Conservation (phyloP, 1,140 invertebrate species). For the Sycophila sp. region DNA sequence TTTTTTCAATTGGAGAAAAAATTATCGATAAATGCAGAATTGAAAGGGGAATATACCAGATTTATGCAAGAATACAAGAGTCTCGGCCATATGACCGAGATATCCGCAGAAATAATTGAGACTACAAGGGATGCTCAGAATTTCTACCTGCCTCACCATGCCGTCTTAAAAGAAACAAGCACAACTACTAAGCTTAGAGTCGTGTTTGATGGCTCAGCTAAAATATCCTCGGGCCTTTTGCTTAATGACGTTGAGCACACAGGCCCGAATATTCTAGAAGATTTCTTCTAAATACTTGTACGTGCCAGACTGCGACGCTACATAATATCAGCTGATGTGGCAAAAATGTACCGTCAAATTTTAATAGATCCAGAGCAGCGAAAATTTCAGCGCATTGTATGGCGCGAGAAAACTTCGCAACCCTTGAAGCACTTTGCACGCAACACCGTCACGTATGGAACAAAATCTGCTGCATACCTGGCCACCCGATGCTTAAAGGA, state of each 20-base stretch:
- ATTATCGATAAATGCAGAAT: neutral
- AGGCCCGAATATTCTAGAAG: slow-evolving; percentile 6
- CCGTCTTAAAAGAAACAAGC: slow-evolving; percentile 45
- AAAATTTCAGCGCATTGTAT: neutral
- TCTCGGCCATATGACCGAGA: slow-evolving; percentile 54
- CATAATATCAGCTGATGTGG: neutral
- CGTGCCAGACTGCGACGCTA: neutral
- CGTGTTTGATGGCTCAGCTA: neutral
- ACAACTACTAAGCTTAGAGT: neutral
- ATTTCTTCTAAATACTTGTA: slow-evolving; percentile 21
- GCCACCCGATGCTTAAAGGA: too few species aligned
- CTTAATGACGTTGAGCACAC: slow-evolving; percentile 3
- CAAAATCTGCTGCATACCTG: too few species aligned
- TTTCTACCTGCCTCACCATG: slow-evolving; percentile 60
- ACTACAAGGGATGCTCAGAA: too few species aligned
- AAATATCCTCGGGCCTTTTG: slow-evolving; percentile 5
- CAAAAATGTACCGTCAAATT: slow-evolving; percentile 17
- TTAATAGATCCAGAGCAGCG: neutral
- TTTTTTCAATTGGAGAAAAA: neutral
- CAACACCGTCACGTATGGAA: too few species aligned
- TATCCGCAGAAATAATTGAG: too few species aligned
- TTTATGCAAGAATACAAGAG: slow-evolving; percentile 10
- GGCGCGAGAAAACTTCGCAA: too few species aligned
- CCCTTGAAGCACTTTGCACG: too few species aligned
- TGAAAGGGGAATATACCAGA: slow-evolving; percentile 38